These are phyloP conservation scores for Carassius gibelio DNA, from an alignment of 2,113 vertebrate genomes.

Conservation along the genomic window DNA sequence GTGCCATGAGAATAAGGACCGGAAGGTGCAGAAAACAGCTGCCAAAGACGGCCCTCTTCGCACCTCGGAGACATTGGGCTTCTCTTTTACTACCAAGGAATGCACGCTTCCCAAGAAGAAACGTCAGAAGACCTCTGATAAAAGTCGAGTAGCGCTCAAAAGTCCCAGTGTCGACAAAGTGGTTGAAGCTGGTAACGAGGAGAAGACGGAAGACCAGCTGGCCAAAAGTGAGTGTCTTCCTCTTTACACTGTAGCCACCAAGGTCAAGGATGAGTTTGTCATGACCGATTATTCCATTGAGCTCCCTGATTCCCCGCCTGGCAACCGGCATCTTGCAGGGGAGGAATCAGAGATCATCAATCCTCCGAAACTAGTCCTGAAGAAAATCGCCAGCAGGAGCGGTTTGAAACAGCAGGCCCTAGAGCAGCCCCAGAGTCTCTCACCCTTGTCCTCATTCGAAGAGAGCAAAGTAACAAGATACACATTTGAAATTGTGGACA, in stretches of 20 bases:
- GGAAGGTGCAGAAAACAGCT: constrained; percentile 85
- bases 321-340: constrained; percentile 75
- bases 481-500: constrained; percentile 94
- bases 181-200: constrained; percentile 74
- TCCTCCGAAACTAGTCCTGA: constrained; percentile 91
- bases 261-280: constrained; percentile 96
- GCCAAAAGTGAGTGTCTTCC: constrained; percentile 87
- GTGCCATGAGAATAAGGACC: constrained; percentile 97
- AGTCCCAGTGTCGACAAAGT: constrained; percentile 54
- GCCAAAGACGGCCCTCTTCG: constrained; percentile 84
- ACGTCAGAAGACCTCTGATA: constrained; percentile 86
- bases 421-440: constrained; percentile 83
- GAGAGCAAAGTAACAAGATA: constrained; percentile 93
- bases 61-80: constrained; percentile 78
- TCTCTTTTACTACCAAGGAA: constrained; percentile 85
- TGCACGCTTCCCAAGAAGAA: constrained; percentile 94
- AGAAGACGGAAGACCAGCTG: constrained; percentile 84
- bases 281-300: constrained; percentile 91
- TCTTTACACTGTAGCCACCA: constrained; percentile 86
- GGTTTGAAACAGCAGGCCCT: constrained; percentile 81
- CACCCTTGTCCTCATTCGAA: constrained; percentile 86
- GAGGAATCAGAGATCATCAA: constrained; percentile 83
- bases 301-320: constrained; percentile 84
- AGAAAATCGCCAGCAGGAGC: constrained; percentile 90
- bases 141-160: constrained; percentile 68